Percentiles rank a stretch among this genome's conserved stretches.
phyloP scores from a whole-genome alignment of 2,797 vertebrate species.

The Rhinogobio ventralis region DNA sequence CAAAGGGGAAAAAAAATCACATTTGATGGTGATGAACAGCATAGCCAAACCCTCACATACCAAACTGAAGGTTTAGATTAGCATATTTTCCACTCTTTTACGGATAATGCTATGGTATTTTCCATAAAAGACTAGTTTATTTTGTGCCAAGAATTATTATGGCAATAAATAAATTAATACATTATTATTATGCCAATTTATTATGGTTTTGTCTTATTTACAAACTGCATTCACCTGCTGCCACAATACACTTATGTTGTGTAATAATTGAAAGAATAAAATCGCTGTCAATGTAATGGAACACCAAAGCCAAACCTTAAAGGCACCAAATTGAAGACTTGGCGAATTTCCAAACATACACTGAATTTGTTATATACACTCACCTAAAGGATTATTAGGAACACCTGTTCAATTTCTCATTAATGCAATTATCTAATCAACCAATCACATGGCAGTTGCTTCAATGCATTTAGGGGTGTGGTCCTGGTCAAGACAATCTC shows the following conservation, averaged over 20 bases:
- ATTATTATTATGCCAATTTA: too few relatives aligned
- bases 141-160: neutral
- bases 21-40: neutral
- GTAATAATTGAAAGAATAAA: neutral
- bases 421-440: too few relatives aligned
- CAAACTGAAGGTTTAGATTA: neutral
- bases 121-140: neutral
- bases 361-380: neutral
- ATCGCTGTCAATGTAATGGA: neutral
- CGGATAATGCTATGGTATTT: neutral
- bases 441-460: too few relatives aligned
- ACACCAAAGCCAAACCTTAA: slow-evolving; percentile 5
- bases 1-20: neutral
- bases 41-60: neutral
- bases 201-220: neutral
- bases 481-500: too few relatives aligned
- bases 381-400: too few relatives aligned
- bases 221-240: neutral
- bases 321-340: neutral
- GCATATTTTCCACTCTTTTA: neutral
- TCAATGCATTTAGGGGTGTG: too few relatives aligned
- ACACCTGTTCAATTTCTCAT: too few relatives aligned
- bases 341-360: neutral
- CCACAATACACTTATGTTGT: neutral
- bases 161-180: too few relatives aligned